phyloP scores from a whole-genome alignment of 2,797 vertebrate species.

The Cuculus canorus region DNA sequence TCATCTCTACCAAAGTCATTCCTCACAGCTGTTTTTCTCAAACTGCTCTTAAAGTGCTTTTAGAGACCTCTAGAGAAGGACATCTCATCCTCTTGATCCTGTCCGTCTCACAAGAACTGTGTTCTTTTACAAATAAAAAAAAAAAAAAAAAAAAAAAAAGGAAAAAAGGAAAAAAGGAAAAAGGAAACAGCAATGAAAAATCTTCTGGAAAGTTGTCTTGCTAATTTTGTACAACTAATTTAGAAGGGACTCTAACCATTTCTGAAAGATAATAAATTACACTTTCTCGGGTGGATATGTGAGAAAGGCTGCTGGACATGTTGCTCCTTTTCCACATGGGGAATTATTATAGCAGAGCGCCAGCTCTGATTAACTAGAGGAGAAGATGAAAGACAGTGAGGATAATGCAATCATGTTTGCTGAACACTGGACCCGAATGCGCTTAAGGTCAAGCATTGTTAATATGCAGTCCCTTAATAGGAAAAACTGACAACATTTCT shows the following conservation, averaged over 20 bases:
- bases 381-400: conserved; percentile 30
- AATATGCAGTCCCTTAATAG: background rate
- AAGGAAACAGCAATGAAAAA: background rate
- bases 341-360: background rate
- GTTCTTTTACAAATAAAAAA: background rate
- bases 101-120: background rate
- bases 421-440: background rate
- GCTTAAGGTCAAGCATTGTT: conserved; percentile 36
- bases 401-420: background rate
- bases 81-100: background rate
- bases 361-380: conserved; percentile 24
- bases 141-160: background rate
- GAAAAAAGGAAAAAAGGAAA: no score
- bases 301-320: conserved; percentile 6
- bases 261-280: conserved; percentile 41
- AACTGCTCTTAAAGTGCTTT: background rate
- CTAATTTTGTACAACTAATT: background rate
- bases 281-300: background rate
- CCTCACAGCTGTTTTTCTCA: background rate
- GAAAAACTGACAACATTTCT: conserved; percentile 4
- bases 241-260: background rate
- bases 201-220: background rate
- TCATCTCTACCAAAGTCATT: background rate
- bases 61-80: background rate
- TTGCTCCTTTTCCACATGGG: background rate